Conservation (phyloP, 2,113 vertebrate species). For the Bufo bufo region DNA sequence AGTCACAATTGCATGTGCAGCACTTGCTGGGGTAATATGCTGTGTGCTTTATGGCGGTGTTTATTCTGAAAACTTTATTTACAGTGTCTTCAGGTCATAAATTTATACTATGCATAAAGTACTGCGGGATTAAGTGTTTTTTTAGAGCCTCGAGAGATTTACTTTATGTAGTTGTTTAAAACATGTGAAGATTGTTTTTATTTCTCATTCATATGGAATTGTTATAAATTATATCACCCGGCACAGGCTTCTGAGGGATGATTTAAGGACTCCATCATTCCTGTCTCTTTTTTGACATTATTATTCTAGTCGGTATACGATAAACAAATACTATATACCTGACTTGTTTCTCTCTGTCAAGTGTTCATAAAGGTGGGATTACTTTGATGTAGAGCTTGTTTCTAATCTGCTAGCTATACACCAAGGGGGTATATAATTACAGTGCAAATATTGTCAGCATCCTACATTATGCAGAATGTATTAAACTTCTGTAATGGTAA, state of each 20-base stretch:
- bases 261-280: constrained; percentile 36
- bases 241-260: constrained; percentile 19
- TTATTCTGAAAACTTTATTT: constrained; percentile 41
- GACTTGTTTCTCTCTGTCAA: constrained; percentile 38
- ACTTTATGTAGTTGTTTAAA: constrained; percentile 46
- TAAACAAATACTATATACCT: constrained; percentile 31
- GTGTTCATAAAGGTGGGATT: constrained; percentile 41
- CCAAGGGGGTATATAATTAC: constrained; percentile 25
- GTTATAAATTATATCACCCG: constrained; percentile 33
- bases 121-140: constrained; percentile 30
- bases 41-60: constrained; percentile 27
- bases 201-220: constrained; percentile 25
- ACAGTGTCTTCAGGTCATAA: constrained; percentile 8
- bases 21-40: constrained; percentile 4
- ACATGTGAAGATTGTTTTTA: constrained; percentile 52
- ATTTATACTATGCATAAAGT: constrained; percentile 47
- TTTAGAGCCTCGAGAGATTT: constrained; percentile 44
- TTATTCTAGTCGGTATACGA: constrained; percentile 26
- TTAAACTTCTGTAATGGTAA: neutral
- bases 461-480: constrained; percentile 11
- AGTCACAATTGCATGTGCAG: constrained; percentile 22
- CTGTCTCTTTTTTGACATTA: constrained; percentile 32
- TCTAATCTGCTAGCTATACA: constrained; percentile 46
- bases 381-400: constrained; percentile 36
- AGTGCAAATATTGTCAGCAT: constrained; percentile 25